phyloP scores from a whole-genome alignment of 1,140 invertebrate genomes.

The Drosophila pallidifrons region DNA sequence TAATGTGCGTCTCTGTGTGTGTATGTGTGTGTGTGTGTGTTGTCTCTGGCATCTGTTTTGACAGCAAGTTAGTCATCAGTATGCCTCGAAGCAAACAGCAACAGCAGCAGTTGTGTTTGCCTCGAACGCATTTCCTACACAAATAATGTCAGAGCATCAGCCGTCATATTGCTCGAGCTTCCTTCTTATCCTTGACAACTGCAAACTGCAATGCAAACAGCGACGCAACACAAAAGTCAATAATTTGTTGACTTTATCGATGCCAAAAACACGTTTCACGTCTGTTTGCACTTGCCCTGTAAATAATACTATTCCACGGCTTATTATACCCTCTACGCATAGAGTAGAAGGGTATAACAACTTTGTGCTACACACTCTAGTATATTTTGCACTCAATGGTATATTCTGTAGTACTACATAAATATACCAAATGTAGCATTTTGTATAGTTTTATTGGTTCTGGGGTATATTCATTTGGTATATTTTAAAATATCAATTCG shows the following conservation, averaged over 20 bases:
- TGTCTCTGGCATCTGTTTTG: constrained; percentile 61
- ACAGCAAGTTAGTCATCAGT: constrained; percentile 72
- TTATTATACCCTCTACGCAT: no score
- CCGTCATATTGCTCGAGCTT: constrained; percentile 2
- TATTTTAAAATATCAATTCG: no score
- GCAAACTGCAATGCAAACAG: constrained; percentile 30
- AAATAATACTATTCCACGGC: constrained; percentile 14
- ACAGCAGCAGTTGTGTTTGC: constrained; percentile 45
- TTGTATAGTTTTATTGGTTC: no score
- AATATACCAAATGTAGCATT: no score
- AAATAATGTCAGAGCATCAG: constrained; percentile 58
- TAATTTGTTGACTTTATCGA: constrained; percentile 14
- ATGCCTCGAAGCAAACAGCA: constrained; percentile 40
- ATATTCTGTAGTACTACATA: no score
- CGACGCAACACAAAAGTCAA: constrained; percentile 28
- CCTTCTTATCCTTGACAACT: constrained; percentile 38
- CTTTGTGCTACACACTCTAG: no score
- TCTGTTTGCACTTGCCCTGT: constrained; percentile 26
- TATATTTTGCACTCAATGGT: no score
- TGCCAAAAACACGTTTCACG: constrained; percentile 44
- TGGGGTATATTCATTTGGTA: no score
- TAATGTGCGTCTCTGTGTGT: neutral
- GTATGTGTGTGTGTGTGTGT: constrained; percentile 2
- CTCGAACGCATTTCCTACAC: constrained; percentile 74
- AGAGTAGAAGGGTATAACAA: no score